Evolutionary conservation across 2,888 invertebrate species (phyloP).

Genomic region (Toxonevra muliebris): DNA sequence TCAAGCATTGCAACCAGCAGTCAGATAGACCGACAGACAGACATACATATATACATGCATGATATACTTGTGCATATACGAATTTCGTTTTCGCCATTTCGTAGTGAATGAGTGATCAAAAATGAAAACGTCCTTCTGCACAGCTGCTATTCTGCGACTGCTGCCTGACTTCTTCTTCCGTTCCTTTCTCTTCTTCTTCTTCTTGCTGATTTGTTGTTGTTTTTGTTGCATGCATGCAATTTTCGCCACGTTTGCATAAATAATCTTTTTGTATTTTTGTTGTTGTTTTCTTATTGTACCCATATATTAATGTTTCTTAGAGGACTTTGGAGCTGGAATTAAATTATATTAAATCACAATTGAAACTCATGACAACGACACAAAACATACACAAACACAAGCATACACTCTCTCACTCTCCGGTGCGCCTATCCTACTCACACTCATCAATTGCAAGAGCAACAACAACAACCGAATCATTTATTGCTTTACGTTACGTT

Average conservation of each 20-base stretch:
- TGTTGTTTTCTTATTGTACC: not conserved
- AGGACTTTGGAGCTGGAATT: conserved; percentile 24
- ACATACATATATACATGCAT: not conserved
- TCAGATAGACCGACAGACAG: not conserved
- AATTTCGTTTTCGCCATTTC: not conserved
- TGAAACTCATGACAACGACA: conserved; percentile 13
- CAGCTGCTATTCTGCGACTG: not conserved
- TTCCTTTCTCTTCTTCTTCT: not conserved
- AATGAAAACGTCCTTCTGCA: too few relatives aligned
- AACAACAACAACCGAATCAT: not conserved
- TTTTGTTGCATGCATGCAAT: conserved; percentile 2
- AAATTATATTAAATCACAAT: conserved; percentile 36
- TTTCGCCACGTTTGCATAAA: not conserved
- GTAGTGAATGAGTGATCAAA: too few relatives aligned
- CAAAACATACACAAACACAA: not conserved
- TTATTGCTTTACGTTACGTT: too few relatives aligned
- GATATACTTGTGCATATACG: too few relatives aligned
- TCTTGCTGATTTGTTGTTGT: not conserved
- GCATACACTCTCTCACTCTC: too few relatives aligned
- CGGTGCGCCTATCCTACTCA: too few relatives aligned
- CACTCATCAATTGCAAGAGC: not conserved
- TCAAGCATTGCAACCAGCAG: conserved; percentile 21
- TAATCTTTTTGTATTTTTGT: conserved; percentile 1
- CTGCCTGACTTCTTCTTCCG: not conserved
- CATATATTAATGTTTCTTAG: too few relatives aligned